Percentiles rank a stretch among this genome's conserved stretches.
Conservation (phyloP, 2,797 vertebrate species). For the Karalla daura region DNA sequence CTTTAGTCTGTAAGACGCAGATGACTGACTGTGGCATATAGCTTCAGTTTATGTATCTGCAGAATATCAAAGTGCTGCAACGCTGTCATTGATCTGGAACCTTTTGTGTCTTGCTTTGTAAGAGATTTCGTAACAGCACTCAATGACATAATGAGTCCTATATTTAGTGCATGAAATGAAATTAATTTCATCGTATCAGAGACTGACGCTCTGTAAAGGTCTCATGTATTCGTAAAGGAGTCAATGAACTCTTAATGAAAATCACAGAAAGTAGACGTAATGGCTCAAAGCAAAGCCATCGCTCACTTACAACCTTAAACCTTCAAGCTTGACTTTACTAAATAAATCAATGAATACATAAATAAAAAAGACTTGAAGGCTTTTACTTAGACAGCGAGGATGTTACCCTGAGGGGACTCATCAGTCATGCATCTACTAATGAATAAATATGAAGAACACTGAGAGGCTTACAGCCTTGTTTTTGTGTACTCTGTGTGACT, state of each 20-base stretch:
- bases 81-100: background rate
- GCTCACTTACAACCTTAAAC: constrained; percentile 22
- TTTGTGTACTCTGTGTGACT: constrained; percentile 15
- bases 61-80: background rate
- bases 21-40: background rate
- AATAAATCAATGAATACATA: constrained; percentile 22
- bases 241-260: background rate
- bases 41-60: background rate
- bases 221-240: constrained; percentile 2
- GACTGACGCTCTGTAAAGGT: constrained; percentile 19
- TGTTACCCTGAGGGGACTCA: constrained; percentile 41
- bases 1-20: background rate
- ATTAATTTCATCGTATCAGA: constrained; percentile 9
- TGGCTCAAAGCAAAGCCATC: constrained; percentile 1
- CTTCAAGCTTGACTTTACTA: constrained; percentile 2
- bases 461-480: background rate
- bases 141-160: background rate
- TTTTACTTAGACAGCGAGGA: constrained; percentile 46
- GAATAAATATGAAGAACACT: constrained; percentile 37
- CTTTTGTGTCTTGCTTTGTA: background rate
- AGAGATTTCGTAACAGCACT: constrained; percentile 1
- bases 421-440: constrained; percentile 35
- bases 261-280: constrained; percentile 1
- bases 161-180: constrained; percentile 28
- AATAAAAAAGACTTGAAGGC: constrained; percentile 28